These are phyloP conservation scores for Pseudochirops cupreus DNA, from an alignment of 2,797 vertebrate species.

Conservation along the genomic window DNA sequence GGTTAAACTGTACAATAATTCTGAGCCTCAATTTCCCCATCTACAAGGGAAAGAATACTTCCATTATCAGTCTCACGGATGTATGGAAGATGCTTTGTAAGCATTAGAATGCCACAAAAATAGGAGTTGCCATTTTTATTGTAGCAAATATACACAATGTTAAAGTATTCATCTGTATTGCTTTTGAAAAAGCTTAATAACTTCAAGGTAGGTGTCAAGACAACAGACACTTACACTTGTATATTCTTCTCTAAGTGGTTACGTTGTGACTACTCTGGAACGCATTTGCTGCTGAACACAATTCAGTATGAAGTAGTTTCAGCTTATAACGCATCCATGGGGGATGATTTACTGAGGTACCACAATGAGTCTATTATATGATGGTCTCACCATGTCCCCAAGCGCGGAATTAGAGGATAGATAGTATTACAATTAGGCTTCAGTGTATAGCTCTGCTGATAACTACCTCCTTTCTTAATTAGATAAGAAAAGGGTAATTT, in stretches of 20 bases:
- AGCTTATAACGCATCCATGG: not conserved
- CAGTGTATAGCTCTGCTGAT: not conserved
- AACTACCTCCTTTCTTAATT: not conserved
- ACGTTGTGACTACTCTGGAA: not conserved
- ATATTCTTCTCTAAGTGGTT: not conserved
- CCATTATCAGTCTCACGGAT: not conserved
- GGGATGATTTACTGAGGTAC: not conserved
- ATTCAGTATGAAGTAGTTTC: not conserved
- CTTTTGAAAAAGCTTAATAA: not conserved
- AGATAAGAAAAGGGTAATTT: slow-evolving; percentile 1
- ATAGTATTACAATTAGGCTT: not conserved
- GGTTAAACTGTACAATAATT: not conserved
- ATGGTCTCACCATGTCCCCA: not conserved
- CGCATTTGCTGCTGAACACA: not conserved
- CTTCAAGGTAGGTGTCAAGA: not conserved
- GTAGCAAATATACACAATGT: not conserved
- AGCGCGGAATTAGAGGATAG: not conserved
- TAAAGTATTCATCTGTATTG: not conserved
- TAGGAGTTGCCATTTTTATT: not conserved
- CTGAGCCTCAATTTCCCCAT: not conserved
- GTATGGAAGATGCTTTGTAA: not conserved
- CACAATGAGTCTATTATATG: not conserved
- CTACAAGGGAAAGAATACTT: not conserved
- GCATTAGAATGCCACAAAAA: not conserved
- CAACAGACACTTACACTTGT: not conserved